Percentiles rank a stretch among this genome's conserved stretches.
Conservation (phyloP, 2,113 vertebrate genomes). For the Neolamprologus caudopunctatus region DNA sequence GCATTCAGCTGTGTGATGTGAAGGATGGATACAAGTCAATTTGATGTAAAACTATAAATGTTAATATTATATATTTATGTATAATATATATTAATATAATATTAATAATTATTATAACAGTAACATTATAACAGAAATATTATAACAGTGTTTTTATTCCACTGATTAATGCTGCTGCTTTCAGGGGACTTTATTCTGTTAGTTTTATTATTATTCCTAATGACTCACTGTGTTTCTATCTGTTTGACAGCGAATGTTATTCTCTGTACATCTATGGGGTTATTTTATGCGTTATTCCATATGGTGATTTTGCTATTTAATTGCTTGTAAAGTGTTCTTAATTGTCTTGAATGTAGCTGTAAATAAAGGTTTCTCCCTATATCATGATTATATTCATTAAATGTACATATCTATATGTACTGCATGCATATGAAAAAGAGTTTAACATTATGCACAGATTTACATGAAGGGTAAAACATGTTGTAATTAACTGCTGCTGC, state of each 20-base stretch:
- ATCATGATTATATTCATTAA: not conserved
- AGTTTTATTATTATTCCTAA: not conserved
- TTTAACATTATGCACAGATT: not conserved
- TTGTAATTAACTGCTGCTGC: not conserved
- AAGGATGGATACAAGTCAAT: not conserved
- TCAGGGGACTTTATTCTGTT: not conserved
- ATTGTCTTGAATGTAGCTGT: not conserved
- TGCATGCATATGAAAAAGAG: not conserved
- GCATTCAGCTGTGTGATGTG: not conserved
- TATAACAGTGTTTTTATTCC: not conserved
- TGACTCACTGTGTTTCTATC: not conserved
- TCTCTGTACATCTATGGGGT: no score
- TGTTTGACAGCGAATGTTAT: not conserved
- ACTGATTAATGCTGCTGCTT: not conserved
- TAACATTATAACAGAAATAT: not conserved
- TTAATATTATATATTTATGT: no score
- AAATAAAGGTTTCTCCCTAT: not conserved
- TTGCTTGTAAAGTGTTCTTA: not conserved
- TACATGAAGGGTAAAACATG: not conserved
- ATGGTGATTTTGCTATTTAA: not conserved
- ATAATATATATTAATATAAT: no score
- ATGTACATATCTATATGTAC: not conserved
- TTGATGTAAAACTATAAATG: not conserved
- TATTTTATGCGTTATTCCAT: not conserved
- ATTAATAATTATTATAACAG: no score